Percentiles rank a stretch among this genome's conserved stretches.
phyloP scores from a whole-genome alignment of 2,113 vertebrate species.

The Tricholaema leucomelas region DNA sequence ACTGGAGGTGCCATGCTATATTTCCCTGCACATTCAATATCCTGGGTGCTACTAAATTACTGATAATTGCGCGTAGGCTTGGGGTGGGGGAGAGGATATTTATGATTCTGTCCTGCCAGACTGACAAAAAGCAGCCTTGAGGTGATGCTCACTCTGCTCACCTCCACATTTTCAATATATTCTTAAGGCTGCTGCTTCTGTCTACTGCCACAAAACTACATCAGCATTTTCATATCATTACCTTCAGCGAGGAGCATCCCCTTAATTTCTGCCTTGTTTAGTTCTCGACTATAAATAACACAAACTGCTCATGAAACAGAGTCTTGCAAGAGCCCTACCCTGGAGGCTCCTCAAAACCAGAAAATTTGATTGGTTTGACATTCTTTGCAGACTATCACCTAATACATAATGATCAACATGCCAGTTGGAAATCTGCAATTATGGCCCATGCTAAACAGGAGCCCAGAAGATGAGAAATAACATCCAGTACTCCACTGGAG shows the following conservation, averaged over 20 bases:
- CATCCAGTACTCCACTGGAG: not conserved
- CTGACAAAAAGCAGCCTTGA: constrained; percentile 56
- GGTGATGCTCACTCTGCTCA: constrained; percentile 7
- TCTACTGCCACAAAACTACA: constrained; percentile 19
- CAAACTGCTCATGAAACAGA: constrained; percentile 21
- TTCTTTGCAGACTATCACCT: constrained; percentile 12
- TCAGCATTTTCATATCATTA: constrained; percentile 58
- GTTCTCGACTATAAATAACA: constrained; percentile 56
- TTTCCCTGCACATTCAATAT: not conserved
- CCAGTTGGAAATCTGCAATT: constrained; percentile 70
- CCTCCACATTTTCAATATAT: constrained; percentile 15
- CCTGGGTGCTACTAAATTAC: constrained; percentile 11
- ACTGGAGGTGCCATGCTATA: not conserved
- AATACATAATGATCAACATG: constrained; percentile 55
- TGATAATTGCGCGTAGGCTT: not conserved
- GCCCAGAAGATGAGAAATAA: constrained; percentile 32
- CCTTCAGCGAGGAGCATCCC: constrained; percentile 24
- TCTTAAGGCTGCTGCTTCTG: constrained; percentile 26
- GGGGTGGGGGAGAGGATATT: not conserved
- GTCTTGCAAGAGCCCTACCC: constrained; percentile 8
- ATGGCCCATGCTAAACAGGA: constrained; percentile 50
- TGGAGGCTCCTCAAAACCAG: constrained; percentile 42
- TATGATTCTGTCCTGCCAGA: not conserved
- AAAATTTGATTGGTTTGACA: constrained; percentile 36
- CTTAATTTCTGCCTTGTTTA: constrained; percentile 71